Percentiles rank a stretch among this genome's conserved stretches.
Evolutionary conservation across 2,113 vertebrate species (phyloP).

Genomic region (Odobenus rosmarus): DNA sequence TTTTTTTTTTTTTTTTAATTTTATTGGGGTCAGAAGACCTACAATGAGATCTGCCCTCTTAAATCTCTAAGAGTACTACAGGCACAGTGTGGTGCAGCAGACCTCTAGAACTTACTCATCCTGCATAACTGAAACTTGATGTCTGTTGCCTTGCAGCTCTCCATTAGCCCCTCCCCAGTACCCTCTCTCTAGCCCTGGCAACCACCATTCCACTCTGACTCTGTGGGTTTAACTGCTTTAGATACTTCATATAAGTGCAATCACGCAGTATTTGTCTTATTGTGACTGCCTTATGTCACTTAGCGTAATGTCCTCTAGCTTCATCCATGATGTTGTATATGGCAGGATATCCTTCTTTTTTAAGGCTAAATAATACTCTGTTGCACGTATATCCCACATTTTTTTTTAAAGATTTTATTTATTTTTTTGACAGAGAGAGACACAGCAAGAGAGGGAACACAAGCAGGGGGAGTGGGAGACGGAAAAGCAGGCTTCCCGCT

Average conservation of each 20-base stretch:
- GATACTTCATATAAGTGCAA: not conserved
- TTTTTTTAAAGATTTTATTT: too few relatives aligned
- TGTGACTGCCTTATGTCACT: not conserved
- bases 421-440: too few relatives aligned
- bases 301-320: not conserved
- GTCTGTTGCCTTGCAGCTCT: not conserved
- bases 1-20: not conserved
- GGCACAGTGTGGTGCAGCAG: not conserved
- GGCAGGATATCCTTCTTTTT: not conserved
- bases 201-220: not conserved
- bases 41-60: not conserved
- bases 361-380: not conserved
- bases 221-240: not conserved
- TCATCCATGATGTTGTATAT: not conserved
- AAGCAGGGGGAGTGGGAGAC: too few relatives aligned
- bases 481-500: too few relatives aligned
- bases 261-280: not conserved
- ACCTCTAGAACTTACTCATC: not conserved
- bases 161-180: not conserved
- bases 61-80: not conserved
- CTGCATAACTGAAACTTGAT: not conserved
- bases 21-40: not conserved
- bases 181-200: not conserved
- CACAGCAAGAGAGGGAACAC: too few relatives aligned
- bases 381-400: not conserved